Evolutionary conservation across 2,113 vertebrate species (phyloP), one percentile per base, ranked within the genome.

Genomic region (Nestor notabilis): DNA sequence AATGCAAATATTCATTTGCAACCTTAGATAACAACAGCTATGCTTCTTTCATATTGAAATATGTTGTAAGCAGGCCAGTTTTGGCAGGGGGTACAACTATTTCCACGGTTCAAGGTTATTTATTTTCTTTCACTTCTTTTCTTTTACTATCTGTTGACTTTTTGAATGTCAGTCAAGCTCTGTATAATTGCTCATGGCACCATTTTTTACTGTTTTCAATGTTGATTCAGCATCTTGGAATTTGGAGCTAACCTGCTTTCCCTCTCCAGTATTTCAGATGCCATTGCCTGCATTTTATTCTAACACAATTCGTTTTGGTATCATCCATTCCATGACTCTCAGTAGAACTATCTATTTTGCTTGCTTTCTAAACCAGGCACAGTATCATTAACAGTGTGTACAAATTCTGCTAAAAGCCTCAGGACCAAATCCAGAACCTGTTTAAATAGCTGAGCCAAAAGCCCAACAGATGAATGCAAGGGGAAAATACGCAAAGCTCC

Each of bases 131-230:
- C 33, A 72, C 20, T 71, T 76, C 39, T 80, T 85, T 83, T 91
- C 31, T 77, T 92, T 72, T 44, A 74, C 47, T 91, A 27, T 88
- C 44, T 84, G 70, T 94, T 95, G 74, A 87, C 68, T 89, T 95
- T 94, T 82, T 49, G 76, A 79, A 82, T 66, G 37, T 85, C 80
- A 76, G 19, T 92, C 81, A 87, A 60, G 46, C 41, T 89, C 37
- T n/a, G 31, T 71, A 8, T 76, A 87, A 86, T 53, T 95, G 63
- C 27, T 83, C 39, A 56, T 69, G 75, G 78, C 89, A 95, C 78
- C 61, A 80, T 29, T 93, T 87, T 82, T 94, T 94, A 85, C 56
- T 66, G 31, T 72, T 89, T 89, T 76, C 49, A 17, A 23, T 49
- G 44, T 21, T 85, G 89, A 93, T 92, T 88, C 82, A 91, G 70